Evolutionary conservation across 2,797 vertebrate species (phyloP).

Genomic region (Monodelphis domestica): DNA sequence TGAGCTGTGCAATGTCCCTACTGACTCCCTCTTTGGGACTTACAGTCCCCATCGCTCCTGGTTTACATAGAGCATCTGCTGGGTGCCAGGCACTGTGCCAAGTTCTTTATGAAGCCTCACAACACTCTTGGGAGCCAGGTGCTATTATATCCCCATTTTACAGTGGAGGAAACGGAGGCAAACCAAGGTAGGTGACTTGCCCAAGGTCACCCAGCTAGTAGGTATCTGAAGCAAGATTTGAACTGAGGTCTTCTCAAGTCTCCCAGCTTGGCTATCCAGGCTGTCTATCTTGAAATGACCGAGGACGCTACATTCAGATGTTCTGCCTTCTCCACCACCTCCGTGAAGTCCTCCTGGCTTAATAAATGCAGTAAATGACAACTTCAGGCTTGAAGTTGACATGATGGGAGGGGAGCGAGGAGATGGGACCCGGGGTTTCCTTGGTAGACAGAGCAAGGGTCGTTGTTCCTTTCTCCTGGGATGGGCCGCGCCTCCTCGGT

Average conservation of each 20-base stretch:
- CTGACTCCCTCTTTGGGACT: not conserved
- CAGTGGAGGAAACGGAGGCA: not conserved
- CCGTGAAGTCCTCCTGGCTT: accelerated
- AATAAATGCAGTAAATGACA: accelerated
- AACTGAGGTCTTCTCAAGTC: not conserved
- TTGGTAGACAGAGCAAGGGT: not conserved
- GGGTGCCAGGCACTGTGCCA: not conserved
- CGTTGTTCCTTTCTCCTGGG: too few relatives aligned
- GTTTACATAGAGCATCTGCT: not conserved
- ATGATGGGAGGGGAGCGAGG: too few relatives aligned
- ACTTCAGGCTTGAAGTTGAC: too few relatives aligned
- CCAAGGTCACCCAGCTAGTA: not conserved
- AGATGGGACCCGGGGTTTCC: too few relatives aligned
- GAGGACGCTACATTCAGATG: not conserved
- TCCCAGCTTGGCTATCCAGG: not conserved
- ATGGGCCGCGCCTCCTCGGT: too few relatives aligned
- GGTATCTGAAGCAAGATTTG: not conserved
- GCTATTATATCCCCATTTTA: not conserved
- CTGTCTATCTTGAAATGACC: not conserved
- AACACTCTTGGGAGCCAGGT: not conserved
- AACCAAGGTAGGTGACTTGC: not conserved
- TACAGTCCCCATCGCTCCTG: not conserved
- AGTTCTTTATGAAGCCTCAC: not conserved
- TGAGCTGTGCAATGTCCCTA: not conserved
- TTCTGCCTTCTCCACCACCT: not conserved